These are phyloP conservation scores for Trissolcus basalis DNA, from an alignment of 1,140 invertebrate genomes.

Conservation along the genomic window DNA sequence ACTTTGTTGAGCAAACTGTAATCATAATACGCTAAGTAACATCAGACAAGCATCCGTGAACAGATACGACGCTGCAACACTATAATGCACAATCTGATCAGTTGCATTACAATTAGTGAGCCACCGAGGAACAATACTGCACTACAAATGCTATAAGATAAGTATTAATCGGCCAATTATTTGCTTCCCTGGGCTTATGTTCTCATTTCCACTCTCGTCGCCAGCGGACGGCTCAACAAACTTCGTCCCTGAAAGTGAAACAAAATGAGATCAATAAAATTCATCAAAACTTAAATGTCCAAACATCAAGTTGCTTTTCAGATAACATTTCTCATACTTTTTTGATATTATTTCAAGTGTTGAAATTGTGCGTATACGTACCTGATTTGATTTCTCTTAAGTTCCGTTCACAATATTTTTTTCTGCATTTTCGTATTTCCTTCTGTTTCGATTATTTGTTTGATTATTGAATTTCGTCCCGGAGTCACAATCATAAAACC, in stretches of 20 bases:
- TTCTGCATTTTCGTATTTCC: neutral
- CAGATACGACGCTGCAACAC: slow-evolving; percentile 14
- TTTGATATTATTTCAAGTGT: neutral
- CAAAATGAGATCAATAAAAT: too few species aligned
- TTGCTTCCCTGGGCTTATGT: neutral
- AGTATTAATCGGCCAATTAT: slow-evolving; percentile 42
- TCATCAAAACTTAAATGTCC: too few species aligned
- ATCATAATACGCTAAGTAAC: slow-evolving; percentile 10
- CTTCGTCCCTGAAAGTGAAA: too few species aligned
- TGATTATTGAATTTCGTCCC: too few species aligned
- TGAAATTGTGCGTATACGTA: neutral
- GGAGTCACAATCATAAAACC: neutral
- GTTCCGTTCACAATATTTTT: neutral
- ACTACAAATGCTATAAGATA: slow-evolving; percentile 24
- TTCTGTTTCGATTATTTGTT: neutral
- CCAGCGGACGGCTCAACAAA: too few species aligned
- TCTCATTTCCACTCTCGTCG: too few species aligned
- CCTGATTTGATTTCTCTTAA: neutral
- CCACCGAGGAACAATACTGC: slow-evolving; percentile 30
- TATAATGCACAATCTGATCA: slow-evolving; percentile 26
- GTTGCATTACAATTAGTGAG: slow-evolving; percentile 37
- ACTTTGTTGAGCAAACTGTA: slow-evolving; percentile 8
- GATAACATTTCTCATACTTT: too few species aligned
- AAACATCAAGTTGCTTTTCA: too few species aligned
- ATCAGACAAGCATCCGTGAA: slow-evolving; percentile 11